A percentile compares a stretch with the other conserved stretches of the same genome.
Conservation (phyloP, 2,113 vertebrate species). For the Capra hircus region DNA sequence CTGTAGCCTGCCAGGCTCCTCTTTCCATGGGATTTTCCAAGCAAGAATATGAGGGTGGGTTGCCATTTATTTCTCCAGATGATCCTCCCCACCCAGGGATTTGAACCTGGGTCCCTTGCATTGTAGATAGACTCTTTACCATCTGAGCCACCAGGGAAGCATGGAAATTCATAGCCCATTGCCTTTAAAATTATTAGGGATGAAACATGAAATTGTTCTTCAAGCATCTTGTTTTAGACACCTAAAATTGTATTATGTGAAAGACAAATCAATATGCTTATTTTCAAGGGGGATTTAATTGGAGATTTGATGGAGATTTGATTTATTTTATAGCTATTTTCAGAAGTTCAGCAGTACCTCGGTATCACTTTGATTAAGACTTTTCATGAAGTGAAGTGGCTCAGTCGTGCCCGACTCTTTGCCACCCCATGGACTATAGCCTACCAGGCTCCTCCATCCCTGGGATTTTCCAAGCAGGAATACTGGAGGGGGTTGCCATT, state of each 20-base stretch:
- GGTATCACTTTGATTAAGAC: not conserved
- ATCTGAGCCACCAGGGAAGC: not conserved
- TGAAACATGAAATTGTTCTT: not conserved
- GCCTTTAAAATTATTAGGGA: not conserved
- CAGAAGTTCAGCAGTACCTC: not conserved
- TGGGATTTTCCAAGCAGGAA: too few species aligned
- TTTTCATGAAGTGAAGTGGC: not conserved
- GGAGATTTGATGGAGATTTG: not conserved
- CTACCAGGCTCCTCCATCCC: too few species aligned
- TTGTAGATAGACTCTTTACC: not conserved
- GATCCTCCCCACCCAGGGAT: not conserved
- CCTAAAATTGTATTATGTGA: not conserved
- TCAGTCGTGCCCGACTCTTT: too few species aligned
- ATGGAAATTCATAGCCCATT: not conserved
- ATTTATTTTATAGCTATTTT: constrained; percentile 29
- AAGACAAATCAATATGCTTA: not conserved
- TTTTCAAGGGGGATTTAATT: not conserved
- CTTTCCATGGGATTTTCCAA: not conserved
- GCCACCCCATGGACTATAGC: too few species aligned
- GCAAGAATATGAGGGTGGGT: not conserved
- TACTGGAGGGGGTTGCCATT: too few species aligned
- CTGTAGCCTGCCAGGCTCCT: not conserved
- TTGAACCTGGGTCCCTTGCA: not conserved
- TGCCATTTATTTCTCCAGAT: not conserved
- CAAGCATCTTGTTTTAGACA: not conserved